These are phyloP conservation scores for Sebastes umbrosus DNA, from an alignment of 2,797 vertebrate species.

Conservation along the genomic window DNA sequence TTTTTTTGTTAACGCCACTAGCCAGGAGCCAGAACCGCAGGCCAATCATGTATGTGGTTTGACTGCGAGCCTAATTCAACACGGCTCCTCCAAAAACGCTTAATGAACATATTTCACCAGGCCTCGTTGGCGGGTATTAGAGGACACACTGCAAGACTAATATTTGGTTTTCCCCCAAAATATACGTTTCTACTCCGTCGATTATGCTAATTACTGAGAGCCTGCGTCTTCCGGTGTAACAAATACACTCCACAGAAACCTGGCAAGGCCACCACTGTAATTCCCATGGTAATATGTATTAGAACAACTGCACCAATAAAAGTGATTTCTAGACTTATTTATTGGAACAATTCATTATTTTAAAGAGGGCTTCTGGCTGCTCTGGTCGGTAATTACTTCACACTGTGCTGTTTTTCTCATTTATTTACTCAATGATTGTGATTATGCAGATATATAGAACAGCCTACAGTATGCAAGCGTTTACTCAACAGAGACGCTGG, in stretches of 20 bases:
- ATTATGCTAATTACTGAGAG: constrained; percentile 54
- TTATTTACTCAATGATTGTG: constrained; percentile 60
- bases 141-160: constrained; percentile 40
- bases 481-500: neutral
- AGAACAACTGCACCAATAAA: constrained; percentile 28
- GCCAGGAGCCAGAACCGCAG: constrained; percentile 38
- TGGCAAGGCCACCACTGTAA: constrained; percentile 20
- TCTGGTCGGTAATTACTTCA: constrained; percentile 61
- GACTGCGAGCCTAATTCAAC: constrained; percentile 51
- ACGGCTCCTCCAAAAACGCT: constrained; percentile 28
- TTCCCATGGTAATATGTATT: constrained; percentile 33
- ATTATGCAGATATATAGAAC: constrained; percentile 51
- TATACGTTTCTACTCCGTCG: constrained; percentile 45
- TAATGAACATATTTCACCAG: constrained; percentile 52
- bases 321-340: constrained; percentile 49
- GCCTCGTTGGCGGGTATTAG: constrained; percentile 41
- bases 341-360: constrained; percentile 59
- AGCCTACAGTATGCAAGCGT: neutral
- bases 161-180: constrained; percentile 51
- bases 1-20: neutral
- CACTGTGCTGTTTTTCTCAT: constrained; percentile 45
- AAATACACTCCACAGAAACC: constrained; percentile 44
- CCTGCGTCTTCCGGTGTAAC: constrained; percentile 26
- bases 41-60: constrained; percentile 45
- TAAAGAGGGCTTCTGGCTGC: constrained; percentile 34